Conservation (phyloP, 2,888 invertebrate genomes). For the Aphrophora alni region DNA sequence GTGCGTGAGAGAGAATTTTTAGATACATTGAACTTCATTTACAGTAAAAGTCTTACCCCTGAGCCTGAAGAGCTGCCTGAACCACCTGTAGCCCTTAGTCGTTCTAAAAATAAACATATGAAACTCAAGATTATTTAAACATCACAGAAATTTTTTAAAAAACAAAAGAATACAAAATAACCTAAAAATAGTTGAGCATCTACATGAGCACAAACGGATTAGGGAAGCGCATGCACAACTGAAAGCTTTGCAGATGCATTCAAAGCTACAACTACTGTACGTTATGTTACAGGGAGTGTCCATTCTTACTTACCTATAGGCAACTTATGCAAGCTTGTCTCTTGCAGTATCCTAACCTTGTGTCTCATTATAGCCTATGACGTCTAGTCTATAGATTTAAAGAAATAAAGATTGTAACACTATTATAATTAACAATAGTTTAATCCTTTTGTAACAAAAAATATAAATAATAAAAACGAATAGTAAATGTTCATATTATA, state of each 20-base stretch:
- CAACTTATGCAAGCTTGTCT: background rate
- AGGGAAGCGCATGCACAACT: background rate
- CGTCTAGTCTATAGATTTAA: too few relatives aligned
- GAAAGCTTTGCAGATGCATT: background rate
- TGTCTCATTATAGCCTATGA: background rate
- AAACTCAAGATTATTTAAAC: background rate
- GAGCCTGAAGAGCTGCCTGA: constrained; percentile 59
- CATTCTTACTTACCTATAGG: background rate
- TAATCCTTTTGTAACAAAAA: too few relatives aligned
- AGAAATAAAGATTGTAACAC: too few relatives aligned
- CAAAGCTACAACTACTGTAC: background rate
- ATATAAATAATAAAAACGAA: too few relatives aligned
- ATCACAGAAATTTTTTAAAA: background rate
- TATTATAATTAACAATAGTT: too few relatives aligned
- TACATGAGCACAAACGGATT: background rate
- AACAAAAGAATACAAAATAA: background rate
- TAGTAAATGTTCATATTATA: too few relatives aligned
- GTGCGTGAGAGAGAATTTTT: too few relatives aligned
- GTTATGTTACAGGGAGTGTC: background rate
- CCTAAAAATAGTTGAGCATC: background rate
- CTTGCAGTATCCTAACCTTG: background rate
- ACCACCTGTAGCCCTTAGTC: constrained; percentile 65
- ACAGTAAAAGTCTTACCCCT: constrained; percentile 60
- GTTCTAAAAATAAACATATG: constrained; percentile 59
- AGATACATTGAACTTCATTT: too few relatives aligned